Conservation (phyloP, 2,797 vertebrate species). For the Sebastes aleutianus region DNA sequence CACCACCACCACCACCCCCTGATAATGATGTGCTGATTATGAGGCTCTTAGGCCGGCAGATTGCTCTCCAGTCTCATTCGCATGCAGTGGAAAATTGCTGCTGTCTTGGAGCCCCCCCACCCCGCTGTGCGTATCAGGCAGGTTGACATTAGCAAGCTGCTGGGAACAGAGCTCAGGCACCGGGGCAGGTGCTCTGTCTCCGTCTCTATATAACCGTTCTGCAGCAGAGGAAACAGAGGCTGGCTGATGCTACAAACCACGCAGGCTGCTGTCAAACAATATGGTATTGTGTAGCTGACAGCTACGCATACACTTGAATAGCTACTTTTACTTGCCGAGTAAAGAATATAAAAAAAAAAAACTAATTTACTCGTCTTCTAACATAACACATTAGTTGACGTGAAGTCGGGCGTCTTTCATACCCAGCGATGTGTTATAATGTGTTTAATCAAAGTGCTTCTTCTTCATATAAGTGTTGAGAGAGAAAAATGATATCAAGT, state of each 20-base stretch:
- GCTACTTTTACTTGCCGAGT: conserved; percentile 6
- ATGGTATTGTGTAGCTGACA: conserved; percentile 54
- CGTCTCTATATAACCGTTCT: conserved; percentile 55
- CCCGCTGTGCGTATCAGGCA: conserved; percentile 73
- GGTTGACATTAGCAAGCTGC: conserved; percentile 83
- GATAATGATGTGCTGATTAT: conserved; percentile 83
- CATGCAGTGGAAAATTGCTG: conserved; percentile 81
- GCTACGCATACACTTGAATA: conserved; percentile 33
- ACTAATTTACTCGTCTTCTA: neutral
- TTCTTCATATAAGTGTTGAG: neutral
- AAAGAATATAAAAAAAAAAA: neutral
- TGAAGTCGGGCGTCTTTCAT: neutral
- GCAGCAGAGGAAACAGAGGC: conserved; percentile 60
- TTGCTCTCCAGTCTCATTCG: conserved; percentile 79
- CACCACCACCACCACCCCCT: conserved; percentile 54
- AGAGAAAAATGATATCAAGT: neutral
- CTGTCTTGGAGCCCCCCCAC: conserved; percentile 70
- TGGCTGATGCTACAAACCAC: conserved; percentile 55
- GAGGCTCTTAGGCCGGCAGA: conserved; percentile 79
- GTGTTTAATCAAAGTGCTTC: conserved; percentile 9
- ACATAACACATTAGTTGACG: neutral
- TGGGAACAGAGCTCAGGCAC: conserved; percentile 67
- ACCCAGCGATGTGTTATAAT: neutral
- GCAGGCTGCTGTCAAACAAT: conserved; percentile 51
- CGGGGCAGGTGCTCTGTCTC: conserved; percentile 73